Conservation (phyloP, 2,113 vertebrate species). For the Oceanites oceanicus region DNA sequence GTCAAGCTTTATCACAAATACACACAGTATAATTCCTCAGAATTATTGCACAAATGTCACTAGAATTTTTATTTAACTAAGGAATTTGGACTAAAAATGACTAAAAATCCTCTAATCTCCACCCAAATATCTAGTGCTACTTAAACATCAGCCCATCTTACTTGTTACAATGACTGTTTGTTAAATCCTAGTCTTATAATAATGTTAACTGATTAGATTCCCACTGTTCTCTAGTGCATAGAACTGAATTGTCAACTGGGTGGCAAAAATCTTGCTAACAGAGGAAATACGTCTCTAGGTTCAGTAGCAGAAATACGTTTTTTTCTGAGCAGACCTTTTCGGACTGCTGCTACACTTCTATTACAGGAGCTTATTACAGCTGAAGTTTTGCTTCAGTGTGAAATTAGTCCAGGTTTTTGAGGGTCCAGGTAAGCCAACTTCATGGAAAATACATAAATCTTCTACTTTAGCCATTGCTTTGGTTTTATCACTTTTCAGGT, state of each 20-base stretch:
- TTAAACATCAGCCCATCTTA: not conserved
- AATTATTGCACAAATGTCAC: not conserved
- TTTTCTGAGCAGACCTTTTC: not conserved
- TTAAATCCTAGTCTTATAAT: not conserved
- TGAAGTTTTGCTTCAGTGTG: not conserved
- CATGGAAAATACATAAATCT: not conserved
- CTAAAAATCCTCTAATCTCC: slow-evolving; percentile 1
- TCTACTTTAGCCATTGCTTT: not conserved
- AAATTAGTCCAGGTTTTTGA: not conserved
- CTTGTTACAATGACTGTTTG: not conserved
- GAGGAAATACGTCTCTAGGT: not conserved
- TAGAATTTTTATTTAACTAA: not conserved
- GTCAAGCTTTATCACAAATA: not conserved
- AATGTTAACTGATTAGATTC: not conserved
- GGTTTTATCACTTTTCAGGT: not conserved
- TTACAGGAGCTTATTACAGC: not conserved
- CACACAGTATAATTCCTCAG: not conserved
- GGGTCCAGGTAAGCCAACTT: not conserved
- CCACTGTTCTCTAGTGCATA: not conserved
- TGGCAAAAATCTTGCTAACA: not conserved
- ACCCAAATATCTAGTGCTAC: not conserved
- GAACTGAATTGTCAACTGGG: not conserved
- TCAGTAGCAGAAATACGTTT: not conserved
- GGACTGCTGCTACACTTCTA: not conserved
- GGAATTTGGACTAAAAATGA: not conserved